These are phyloP conservation scores for Microctenopoma lineatum DNA, from an alignment of 2,797 vertebrate species.

Conservation along the genomic window DNA sequence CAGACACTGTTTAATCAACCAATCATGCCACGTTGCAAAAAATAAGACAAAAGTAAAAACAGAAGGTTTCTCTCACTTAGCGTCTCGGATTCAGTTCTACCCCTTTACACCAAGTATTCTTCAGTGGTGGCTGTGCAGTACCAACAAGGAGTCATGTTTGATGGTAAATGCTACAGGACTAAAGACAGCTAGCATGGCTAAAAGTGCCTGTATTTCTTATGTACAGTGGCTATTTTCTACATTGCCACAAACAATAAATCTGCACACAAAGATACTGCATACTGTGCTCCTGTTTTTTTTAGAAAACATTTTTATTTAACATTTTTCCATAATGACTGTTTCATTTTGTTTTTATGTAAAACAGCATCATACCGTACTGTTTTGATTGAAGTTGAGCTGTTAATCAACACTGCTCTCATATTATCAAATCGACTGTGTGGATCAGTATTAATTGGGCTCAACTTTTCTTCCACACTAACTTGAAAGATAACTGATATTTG, in stretches of 20 bases:
- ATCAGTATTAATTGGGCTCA: constrained; percentile 48
- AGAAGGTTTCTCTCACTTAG: too few relatives aligned
- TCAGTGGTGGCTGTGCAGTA: too few relatives aligned
- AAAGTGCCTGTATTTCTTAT: not conserved
- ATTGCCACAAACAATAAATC: too few relatives aligned
- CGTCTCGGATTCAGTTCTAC: too few relatives aligned
- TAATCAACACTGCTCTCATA: constrained; percentile 18
- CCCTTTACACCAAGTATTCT: too few relatives aligned
- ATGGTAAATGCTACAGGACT: too few relatives aligned
- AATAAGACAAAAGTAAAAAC: too few relatives aligned
- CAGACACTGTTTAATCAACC: too few relatives aligned
- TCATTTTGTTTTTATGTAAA: not conserved
- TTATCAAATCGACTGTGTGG: constrained; percentile 8
- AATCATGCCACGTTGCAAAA: too few relatives aligned
- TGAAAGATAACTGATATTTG: constrained; percentile 25
- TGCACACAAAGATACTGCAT: too few relatives aligned
- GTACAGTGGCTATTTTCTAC: too few relatives aligned
- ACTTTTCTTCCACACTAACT: constrained; percentile 12
- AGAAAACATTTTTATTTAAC: not conserved
- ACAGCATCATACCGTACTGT: not conserved
- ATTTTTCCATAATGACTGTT: not conserved
- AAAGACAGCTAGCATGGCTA: not conserved
- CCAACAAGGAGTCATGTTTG: too few relatives aligned
- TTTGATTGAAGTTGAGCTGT: constrained; percentile 8
- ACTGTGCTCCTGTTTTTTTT: not conserved